These are phyloP conservation scores for Hydraecia micacea DNA, from an alignment of 2,888 invertebrate genomes.

Conservation along the genomic window DNA sequence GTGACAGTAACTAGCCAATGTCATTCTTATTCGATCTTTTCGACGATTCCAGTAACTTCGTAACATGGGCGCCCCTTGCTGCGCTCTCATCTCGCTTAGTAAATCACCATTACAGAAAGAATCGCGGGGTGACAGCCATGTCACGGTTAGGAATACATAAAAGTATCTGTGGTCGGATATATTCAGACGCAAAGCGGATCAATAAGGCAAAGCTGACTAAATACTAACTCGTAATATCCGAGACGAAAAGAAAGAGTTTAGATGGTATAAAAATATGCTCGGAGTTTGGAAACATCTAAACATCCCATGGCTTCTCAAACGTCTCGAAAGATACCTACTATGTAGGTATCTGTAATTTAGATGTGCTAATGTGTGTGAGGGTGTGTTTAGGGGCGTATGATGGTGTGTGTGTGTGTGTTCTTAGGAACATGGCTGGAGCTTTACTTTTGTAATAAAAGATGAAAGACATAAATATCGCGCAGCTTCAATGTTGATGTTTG, in stretches of 20 bases:
- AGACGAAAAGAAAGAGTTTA: conserved; percentile 29
- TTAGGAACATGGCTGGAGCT: conserved; percentile 11
- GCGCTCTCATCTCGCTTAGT: neutral
- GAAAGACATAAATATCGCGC: conserved; percentile 47
- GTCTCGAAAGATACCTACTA: conserved; percentile 17
- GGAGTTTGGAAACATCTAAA: conserved; percentile 27
- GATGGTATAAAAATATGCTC: conserved; percentile 9
- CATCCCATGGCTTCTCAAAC: conserved; percentile 6
- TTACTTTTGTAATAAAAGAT: conserved; percentile 60
- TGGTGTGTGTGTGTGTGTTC: neutral
- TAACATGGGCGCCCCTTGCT: neutral
- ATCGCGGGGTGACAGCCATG: neutral
- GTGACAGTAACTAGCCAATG: neutral
- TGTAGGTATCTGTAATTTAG: neutral
- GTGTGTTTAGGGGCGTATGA: neutral
- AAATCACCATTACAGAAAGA: neutral
- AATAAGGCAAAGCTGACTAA: neutral
- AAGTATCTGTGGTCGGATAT: neutral
- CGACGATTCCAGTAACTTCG: neutral
- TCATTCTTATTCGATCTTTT: neutral
- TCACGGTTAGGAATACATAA: neutral
- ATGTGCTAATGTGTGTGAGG: neutral
- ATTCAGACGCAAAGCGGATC: conserved; percentile 11
- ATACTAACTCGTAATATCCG: neutral
- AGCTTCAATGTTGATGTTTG: conserved; percentile 42